These are phyloP conservation scores for Lasiurus borealis DNA, from an alignment of 2,113 vertebrate genomes.

Conservation along the genomic window DNA sequence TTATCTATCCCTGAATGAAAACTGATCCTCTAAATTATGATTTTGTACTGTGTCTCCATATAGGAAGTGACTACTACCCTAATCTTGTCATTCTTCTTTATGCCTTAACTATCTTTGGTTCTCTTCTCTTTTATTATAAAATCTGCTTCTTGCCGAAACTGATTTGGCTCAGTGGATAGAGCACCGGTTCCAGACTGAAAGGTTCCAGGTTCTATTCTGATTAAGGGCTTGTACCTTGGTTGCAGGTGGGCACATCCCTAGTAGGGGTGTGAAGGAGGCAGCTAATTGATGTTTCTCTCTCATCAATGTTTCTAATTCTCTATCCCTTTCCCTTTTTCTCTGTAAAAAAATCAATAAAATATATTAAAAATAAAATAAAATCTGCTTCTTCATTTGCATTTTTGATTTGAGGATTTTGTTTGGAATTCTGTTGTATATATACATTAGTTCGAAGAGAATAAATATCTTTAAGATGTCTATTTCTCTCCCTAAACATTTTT, in stretches of 20 bases:
- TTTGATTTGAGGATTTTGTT: background rate
- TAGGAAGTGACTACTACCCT: background rate
- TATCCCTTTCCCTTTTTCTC: too few relatives aligned
- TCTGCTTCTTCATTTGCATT: background rate
- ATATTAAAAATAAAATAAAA: background rate
- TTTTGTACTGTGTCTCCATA: background rate
- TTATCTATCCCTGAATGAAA: background rate
- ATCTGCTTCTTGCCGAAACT: background rate
- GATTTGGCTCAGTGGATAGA: too few relatives aligned
- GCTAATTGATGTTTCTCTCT: too few relatives aligned
- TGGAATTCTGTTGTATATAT: background rate
- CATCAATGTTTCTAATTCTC: too few relatives aligned
- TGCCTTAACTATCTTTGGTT: background rate
- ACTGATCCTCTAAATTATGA: background rate
- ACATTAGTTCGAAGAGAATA: background rate
- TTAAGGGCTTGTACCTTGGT: too few relatives aligned
- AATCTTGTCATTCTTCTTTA: background rate
- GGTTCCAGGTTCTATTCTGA: too few relatives aligned
- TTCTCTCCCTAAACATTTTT: background rate
- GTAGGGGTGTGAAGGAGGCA: too few relatives aligned
- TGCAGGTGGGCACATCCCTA: too few relatives aligned
- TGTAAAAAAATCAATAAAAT: too few relatives aligned
- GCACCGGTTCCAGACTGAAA: too few relatives aligned
- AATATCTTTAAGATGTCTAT: background rate
- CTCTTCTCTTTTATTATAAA: background rate